Base-by-base conservation (phyloP, 1,140 invertebrate genomes). In the Micrasema minimum region DNA sequence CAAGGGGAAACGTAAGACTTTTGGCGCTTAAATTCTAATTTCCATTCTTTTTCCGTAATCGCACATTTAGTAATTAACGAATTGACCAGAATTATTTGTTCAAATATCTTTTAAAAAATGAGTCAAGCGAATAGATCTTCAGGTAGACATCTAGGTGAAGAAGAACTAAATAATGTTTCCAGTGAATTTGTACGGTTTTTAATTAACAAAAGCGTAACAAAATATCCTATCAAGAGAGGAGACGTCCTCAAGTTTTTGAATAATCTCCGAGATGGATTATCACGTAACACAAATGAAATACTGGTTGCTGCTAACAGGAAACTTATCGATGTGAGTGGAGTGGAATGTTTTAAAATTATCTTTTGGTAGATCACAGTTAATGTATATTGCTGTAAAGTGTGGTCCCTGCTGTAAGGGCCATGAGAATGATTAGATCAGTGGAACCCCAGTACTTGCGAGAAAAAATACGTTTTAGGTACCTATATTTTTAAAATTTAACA, bases 181-280 rank as follows among this genome's bases (percentile, higher is more conserved):
- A 72, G 31, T 7, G 71, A 51, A 20, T 41, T 57, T 37, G 46
- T 26, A n/a, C 46, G 71, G 37, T 68, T 62, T 31, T 14, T 72
- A 3, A 18, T 72, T 18, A 64, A 61, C 18, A 61, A 64, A 37
- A 55, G 43, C n/a, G 16, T 38, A 12, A 64, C 41, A 26, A 72
- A 48, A 46, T 11, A 20, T 45, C 66, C 71, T 9, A 68, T 72
- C n/a, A 72, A 68, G 46, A 46, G 57, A 62, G 10, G n/a, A 0
- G 71, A 72, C 2, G 43, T 72, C 5, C 20, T 68, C 20, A 66
- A 59, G 31, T 61, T 59, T 31, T 38, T 72, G 9, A 43, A 35
- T 38, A 35, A 11, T 14, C 2, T 61, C 7, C 11, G 45, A 1
- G 64, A 66, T 31, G 64, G 41, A 14, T 38, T 37, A 6, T 61